Evolutionary conservation across 2,888 invertebrate species (phyloP).

Genomic region (Pandemis corylana): DNA sequence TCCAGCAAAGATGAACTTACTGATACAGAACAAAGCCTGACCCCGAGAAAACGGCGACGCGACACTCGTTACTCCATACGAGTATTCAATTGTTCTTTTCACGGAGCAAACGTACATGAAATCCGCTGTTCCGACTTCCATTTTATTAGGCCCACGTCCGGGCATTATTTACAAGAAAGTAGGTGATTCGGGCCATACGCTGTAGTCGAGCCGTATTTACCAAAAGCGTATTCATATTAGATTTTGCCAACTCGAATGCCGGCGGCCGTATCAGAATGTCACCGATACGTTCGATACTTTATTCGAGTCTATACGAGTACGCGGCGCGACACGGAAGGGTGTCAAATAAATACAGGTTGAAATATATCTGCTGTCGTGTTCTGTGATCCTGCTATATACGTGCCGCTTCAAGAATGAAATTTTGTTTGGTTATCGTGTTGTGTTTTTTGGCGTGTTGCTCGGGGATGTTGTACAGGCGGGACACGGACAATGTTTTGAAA

Average conservation of each 20-base stretch:
- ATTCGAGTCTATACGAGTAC: conserved; percentile 73
- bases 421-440: conserved; percentile 76
- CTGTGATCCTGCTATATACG: conserved; percentile 74
- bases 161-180: conserved; percentile 51
- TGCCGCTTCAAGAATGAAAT: conserved; percentile 78
- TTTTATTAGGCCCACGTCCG: conserved; percentile 52
- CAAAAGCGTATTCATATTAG: conserved; percentile 83
- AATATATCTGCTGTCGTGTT: conserved; percentile 74
- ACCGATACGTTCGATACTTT: conserved; percentile 79
- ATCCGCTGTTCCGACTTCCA: conserved; percentile 42
- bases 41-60: conserved; percentile 24
- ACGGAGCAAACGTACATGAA: conserved; percentile 18
- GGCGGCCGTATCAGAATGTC: conserved; percentile 74
- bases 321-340: conserved; percentile 72
- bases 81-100: conserved; percentile 35
- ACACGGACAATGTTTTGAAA: conserved; percentile 76
- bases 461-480: conserved; percentile 76
- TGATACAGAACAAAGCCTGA: conserved; percentile 20
- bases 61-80: conserved; percentile 31
- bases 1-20: conserved; percentile 17
- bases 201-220: conserved; percentile 62
- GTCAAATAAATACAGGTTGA: conserved; percentile 81
- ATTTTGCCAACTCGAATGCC: conserved; percentile 76
- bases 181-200: conserved; percentile 53
- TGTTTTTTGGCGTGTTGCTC: conserved; percentile 71